Conservation (phyloP, 2,113 vertebrate genomes). For the Thermophis baileyi region DNA sequence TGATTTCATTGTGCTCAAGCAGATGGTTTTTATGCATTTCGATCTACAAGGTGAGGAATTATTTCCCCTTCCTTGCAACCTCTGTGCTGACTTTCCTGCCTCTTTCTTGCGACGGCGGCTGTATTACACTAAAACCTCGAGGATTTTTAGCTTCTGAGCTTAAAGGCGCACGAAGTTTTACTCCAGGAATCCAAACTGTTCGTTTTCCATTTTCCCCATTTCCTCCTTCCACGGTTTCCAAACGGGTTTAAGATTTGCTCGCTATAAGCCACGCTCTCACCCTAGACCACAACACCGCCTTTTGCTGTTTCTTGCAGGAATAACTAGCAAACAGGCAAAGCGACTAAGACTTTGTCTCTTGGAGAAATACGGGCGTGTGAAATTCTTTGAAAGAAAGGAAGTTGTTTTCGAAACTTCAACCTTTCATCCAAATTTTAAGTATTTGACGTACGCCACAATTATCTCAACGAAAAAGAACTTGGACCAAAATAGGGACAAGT, state of each 20-base stretch:
- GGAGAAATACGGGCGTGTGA: not conserved
- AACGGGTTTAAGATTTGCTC: slow-evolving; percentile 43
- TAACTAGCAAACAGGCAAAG: not conserved
- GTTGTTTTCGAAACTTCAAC: slow-evolving; percentile 50
- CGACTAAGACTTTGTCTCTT: not conserved
- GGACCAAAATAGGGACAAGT: not conserved
- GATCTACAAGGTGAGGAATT: slow-evolving; percentile 66
- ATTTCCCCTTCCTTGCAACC: slow-evolving; percentile 59
- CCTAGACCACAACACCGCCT: slow-evolving; percentile 2
- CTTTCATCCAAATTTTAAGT: slow-evolving; percentile 28
- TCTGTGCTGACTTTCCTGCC: slow-evolving; percentile 64
- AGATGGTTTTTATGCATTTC: slow-evolving; percentile 67
- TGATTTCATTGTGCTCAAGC: slow-evolving; percentile 69
- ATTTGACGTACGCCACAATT: not conserved
- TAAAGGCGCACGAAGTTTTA: slow-evolving; percentile 59
- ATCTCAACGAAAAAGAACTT: not conserved
- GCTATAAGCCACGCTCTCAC: slow-evolving; percentile 1
- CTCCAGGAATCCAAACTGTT: slow-evolving; percentile 47
- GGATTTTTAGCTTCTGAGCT: slow-evolving; percentile 44
- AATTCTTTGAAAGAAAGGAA: slow-evolving; percentile 16
- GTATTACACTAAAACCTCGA: slow-evolving; percentile 50
- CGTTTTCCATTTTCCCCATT: slow-evolving; percentile 37
- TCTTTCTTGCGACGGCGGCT: slow-evolving; percentile 23
- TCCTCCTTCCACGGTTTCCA: slow-evolving; percentile 28
- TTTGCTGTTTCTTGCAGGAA: slow-evolving; percentile 41